These are phyloP conservation scores for Tokudaia muenninki DNA, from an alignment of 2,797 vertebrate species.

Conservation along the genomic window DNA sequence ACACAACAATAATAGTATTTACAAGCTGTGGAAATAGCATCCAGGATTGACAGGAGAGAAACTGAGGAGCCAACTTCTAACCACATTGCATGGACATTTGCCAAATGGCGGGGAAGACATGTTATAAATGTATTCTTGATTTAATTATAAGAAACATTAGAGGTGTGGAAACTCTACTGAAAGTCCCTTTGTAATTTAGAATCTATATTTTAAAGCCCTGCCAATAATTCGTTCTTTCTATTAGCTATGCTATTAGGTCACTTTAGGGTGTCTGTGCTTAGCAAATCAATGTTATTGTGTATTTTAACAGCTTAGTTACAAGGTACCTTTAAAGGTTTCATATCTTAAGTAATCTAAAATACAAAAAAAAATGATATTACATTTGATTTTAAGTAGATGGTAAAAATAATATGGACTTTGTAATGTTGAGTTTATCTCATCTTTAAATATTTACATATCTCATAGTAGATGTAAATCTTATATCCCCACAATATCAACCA, in stretches of 20 bases:
- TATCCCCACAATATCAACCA: not conserved
- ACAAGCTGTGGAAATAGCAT: slow-evolving; percentile 12
- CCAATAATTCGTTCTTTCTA: not conserved
- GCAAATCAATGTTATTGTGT: not conserved
- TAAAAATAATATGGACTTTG: not conserved
- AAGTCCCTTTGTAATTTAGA: not conserved
- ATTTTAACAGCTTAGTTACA: not conserved
- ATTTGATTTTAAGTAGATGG: not conserved
- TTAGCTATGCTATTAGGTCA: not conserved
- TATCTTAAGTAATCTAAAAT: not conserved
- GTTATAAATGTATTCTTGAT: slow-evolving; percentile 1
- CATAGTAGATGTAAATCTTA: not conserved
- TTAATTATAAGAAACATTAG: not conserved
- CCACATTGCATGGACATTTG: not conserved
- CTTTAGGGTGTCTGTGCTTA: not conserved
- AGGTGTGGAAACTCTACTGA: not conserved
- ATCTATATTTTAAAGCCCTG: not conserved
- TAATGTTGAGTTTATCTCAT: not conserved
- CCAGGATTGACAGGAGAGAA: not conserved
- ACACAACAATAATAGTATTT: not conserved
- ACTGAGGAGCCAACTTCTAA: not conserved
- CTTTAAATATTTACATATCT: not conserved
- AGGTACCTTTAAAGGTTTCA: not conserved
- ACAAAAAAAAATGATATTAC: not conserved
- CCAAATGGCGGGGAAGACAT: not conserved